These are phyloP conservation scores for Notarius quadriscutis DNA, from an alignment of 2,113 vertebrate genomes.

Conservation along the genomic window DNA sequence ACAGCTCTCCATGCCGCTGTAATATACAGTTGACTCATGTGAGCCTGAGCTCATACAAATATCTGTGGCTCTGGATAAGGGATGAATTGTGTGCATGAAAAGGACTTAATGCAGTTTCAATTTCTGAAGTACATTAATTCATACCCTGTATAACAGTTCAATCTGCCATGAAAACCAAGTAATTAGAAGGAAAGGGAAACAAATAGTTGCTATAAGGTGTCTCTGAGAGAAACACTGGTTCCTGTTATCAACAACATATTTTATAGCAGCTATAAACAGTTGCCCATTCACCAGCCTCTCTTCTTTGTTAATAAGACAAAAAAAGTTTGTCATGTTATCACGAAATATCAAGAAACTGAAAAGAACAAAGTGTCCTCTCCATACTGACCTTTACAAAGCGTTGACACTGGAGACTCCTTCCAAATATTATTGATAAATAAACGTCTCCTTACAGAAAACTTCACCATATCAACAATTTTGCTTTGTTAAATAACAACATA, in stretches of 20 bases:
- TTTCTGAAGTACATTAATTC: neutral
- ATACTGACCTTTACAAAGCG: neutral
- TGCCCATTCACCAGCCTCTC: neutral
- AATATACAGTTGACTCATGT: conserved; percentile 51
- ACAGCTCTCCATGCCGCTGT: conserved; percentile 50
- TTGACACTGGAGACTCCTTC: conserved; percentile 1
- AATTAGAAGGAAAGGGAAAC: neutral
- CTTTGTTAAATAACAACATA: neutral
- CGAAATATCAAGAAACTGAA: neutral
- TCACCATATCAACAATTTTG: neutral
- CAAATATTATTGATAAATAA: neutral
- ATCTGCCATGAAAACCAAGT: conserved; percentile 20
- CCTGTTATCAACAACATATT: neutral
- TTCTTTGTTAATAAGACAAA: neutral
- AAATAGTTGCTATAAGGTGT: neutral
- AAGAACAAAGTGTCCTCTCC: neutral
- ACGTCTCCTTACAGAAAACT: neutral
- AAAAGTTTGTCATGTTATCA: neutral
- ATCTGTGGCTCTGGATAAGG: conserved; percentile 19
- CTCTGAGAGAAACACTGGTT: neutral
- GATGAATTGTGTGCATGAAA: conserved; percentile 14
- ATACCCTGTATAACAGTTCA: neutral
- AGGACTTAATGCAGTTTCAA: conserved; percentile 17
- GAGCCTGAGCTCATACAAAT: neutral
- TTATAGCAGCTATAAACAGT: neutral